phyloP scores from a whole-genome alignment of 2,888 invertebrate genomes.

The Actias luna region DNA sequence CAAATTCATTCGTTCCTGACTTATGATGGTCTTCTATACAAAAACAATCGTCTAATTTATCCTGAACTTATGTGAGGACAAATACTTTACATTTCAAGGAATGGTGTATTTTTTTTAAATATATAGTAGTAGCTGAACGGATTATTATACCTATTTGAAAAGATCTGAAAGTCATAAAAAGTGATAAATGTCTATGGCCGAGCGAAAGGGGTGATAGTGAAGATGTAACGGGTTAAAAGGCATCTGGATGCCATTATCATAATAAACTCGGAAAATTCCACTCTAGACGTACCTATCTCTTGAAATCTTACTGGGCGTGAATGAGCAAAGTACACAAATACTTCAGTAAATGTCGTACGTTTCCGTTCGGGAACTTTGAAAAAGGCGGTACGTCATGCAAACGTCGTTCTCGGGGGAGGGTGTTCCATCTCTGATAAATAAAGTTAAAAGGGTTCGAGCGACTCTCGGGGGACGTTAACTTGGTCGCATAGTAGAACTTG shows the following conservation, averaged over 20 bases:
- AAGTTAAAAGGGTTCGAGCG: slow-evolving; percentile 64
- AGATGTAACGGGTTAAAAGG: neutral
- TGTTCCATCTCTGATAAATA: slow-evolving; percentile 68
- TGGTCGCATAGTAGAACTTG: slow-evolving; percentile 35
- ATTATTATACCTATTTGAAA: neutral
- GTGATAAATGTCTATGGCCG: neutral
- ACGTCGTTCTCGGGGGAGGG: slow-evolving; percentile 47
- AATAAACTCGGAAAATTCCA: slow-evolving; percentile 16
- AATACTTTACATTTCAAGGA: neutral
- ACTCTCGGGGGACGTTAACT: slow-evolving; percentile 40
- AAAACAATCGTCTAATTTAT: neutral
- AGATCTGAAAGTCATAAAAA: neutral
- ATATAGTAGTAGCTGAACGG: neutral
- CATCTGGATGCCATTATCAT: slow-evolving; percentile 14
- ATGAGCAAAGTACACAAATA: slow-evolving; percentile 18
- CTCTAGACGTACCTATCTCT: slow-evolving; percentile 12
- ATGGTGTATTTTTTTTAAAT: neutral
- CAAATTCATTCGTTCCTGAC: no score
- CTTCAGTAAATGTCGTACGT: slow-evolving; percentile 16
- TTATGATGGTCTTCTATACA: neutral
- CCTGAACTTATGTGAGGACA: neutral
- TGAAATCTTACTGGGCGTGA: slow-evolving; percentile 13
- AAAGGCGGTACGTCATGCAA: slow-evolving; percentile 56
- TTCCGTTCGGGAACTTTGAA: slow-evolving; percentile 22
- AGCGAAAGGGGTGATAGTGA: slow-evolving; percentile 18